Evolutionary conservation across 2,113 vertebrate species (phyloP).

Genomic region (Aepyceros melampus): DNA sequence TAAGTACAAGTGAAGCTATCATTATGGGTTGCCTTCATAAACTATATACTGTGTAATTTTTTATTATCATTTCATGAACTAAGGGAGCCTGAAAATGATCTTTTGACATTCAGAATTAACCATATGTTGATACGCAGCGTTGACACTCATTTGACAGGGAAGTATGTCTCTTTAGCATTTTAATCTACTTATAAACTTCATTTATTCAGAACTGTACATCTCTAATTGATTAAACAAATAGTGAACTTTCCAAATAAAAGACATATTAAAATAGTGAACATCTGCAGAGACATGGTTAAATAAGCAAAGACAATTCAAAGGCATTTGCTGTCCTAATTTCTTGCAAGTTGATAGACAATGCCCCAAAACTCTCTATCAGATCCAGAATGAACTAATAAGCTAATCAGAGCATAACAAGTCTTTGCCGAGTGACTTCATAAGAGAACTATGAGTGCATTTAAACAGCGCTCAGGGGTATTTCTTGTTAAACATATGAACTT

Average conservation of each 20-base stretch:
- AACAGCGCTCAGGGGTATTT: constrained; percentile 66
- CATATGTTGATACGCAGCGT: constrained; percentile 42
- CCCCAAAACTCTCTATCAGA: constrained; percentile 82
- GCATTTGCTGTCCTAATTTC: constrained; percentile 84
- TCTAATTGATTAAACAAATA: constrained; percentile 68
- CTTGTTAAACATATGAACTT: constrained; percentile 68
- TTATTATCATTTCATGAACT: not conserved
- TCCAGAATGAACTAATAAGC: constrained; percentile 82
- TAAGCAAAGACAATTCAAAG: constrained; percentile 83
- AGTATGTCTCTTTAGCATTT: constrained; percentile 47
- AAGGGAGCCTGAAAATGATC: constrained; percentile 26
- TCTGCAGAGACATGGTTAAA: constrained; percentile 84
- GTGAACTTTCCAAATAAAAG: constrained; percentile 68
- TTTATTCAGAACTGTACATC: constrained; percentile 52
- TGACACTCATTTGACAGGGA: constrained; percentile 45
- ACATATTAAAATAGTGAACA: constrained; percentile 78
- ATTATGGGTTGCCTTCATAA: not conserved
- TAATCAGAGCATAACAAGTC: constrained; percentile 85
- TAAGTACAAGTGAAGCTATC: constrained; percentile 12
- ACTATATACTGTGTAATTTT: not conserved
- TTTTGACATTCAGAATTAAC: not conserved
- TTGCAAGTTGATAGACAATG: constrained; percentile 84
- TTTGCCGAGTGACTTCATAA: constrained; percentile 76
- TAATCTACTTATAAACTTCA: constrained; percentile 41
- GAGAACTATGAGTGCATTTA: constrained; percentile 64